Percentiles rank a stretch among this genome's conserved stretches.
These are phyloP conservation scores for Drosophila leonis DNA, from an alignment of 2,888 invertebrate species.

Conservation along the genomic window DNA sequence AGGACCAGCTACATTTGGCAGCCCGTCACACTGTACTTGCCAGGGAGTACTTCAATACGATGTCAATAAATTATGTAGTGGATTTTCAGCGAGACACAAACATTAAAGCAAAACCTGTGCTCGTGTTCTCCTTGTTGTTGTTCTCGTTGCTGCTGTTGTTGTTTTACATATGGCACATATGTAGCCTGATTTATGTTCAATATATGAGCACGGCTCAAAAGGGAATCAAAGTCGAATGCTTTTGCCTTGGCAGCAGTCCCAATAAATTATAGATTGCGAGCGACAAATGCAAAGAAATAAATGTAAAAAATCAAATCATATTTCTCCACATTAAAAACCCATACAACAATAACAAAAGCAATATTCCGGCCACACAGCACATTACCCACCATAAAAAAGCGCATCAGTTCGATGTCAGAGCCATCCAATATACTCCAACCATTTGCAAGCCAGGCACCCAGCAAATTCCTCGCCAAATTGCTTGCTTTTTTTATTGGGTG, in stretches of 20 bases:
- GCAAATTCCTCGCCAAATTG: slow-evolving; percentile 69
- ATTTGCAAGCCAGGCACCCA: slow-evolving; percentile 40
- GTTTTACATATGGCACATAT: slow-evolving; percentile 63
- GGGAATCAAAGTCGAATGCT: slow-evolving; percentile 53
- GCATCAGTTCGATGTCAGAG: slow-evolving; percentile 39
- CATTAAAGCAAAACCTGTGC: slow-evolving; percentile 48
- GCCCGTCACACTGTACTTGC: slow-evolving; percentile 44
- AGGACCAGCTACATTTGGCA: slow-evolving; percentile 59
- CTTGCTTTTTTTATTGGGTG: slow-evolving; percentile 29
- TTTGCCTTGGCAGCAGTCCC: slow-evolving; percentile 38
- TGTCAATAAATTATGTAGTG: slow-evolving; percentile 79
- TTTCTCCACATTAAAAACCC: slow-evolving; percentile 71
- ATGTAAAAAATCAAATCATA: slow-evolving; percentile 79
- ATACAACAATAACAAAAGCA: slow-evolving; percentile 65
- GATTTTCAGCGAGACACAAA: slow-evolving; percentile 58
- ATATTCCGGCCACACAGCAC: slow-evolving; percentile 46
- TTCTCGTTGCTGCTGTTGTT: slow-evolving; percentile 7
- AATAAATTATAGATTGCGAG: slow-evolving; percentile 69
- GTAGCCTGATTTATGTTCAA: slow-evolving; percentile 76
- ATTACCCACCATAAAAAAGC: slow-evolving; percentile 48
- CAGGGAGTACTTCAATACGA: slow-evolving; percentile 54
- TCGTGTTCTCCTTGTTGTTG: slow-evolving; percentile 1
- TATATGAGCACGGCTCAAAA: slow-evolving; percentile 56
- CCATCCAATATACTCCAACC: slow-evolving; percentile 9
- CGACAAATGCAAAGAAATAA: slow-evolving; percentile 68